Evolutionary conservation across 2,797 vertebrate genomes (phyloP), one percentile per base, ranked within the genome.

Genomic region (Antennarius maculatus): DNA sequence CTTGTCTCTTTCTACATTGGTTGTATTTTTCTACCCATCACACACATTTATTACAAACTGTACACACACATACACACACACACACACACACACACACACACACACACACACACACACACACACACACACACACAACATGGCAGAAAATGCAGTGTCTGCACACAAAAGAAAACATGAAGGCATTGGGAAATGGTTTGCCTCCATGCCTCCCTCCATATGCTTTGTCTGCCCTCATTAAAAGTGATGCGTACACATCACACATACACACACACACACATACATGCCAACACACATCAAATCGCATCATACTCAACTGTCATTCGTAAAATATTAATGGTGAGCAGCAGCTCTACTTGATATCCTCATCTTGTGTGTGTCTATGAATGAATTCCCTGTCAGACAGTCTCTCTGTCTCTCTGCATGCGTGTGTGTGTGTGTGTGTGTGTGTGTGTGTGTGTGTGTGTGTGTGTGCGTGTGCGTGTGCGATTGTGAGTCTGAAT

Each of bases 191-290:
- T 1, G 52, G 68, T 62, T 80, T 68, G 46, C 69, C 59, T 76
- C 74, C 64, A 71, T 76, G 64, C 74, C 61, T 90, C 68, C 81
- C 80, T 74, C 84, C 84, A 79, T 84, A 86, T 86, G 88, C 86
- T 89, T 90, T 86, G 86, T 84, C 86, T 90, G 76, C 80, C 81
- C 88, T 93, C 91, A 92, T 93, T 93, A 93, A 93, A 93, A 90
- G 79, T 91, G 91, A 93, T 85, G 86, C 83, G 80, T 88, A 82
- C 85, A 85, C 77, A 91, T 91, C 81, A 87, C 60, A 70, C 69
- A 57, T 14, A 80, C 77, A 74, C 62, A 34, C 31, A 34, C 31
- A 34, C 31, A 34, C 31, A 34, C 31, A 34, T 3, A 34, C 54
- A 65, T 43, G 39, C 59, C 28, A 15, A 67, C 54, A 63, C 67